Conservation (phyloP, 2,888 invertebrate species). For the Agriopis leucophaearia region DNA sequence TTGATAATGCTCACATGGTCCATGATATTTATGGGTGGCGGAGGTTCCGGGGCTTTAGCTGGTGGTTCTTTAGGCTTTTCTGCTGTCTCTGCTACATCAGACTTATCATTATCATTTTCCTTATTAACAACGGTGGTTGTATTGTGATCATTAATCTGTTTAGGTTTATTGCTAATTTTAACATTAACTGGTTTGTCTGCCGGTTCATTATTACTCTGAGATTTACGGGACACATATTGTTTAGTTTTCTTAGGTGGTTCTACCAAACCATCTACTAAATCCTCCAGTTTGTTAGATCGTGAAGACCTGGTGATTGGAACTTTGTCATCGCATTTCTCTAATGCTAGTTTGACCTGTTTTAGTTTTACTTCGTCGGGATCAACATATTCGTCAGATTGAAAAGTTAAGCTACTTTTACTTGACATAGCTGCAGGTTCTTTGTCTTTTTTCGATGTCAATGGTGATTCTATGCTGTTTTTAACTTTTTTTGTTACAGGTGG, state of each 20-base stretch:
- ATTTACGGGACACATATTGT: conserved; percentile 25
- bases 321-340: conserved; percentile 50
- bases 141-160: conserved; percentile 16
- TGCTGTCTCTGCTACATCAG: conserved; percentile 19
- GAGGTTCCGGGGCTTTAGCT: conserved; percentile 42
- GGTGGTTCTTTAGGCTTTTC: conserved; percentile 44
- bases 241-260: conserved; percentile 26
- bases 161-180: conserved; percentile 13
- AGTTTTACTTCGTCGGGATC: conserved; percentile 46
- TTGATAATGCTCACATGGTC: conserved; percentile 78
- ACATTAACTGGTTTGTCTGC: neutral
- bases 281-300: conserved; percentile 25
- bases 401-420: conserved; percentile 12
- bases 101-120: conserved; percentile 34
- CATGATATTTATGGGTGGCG: conserved; percentile 75
- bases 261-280: conserved; percentile 16
- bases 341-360: conserved; percentile 53
- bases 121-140: neutral
- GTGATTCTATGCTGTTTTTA: conserved; percentile 40
- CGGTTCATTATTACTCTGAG: conserved; percentile 34
- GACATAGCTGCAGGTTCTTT: conserved; percentile 1
- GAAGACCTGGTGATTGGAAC: conserved; percentile 29
- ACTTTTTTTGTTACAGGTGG: conserved; percentile 43
- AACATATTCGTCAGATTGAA: conserved; percentile 28
- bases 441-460: conserved; percentile 37